Base-by-base conservation (phyloP, 1,140 invertebrate species). In the Drosophila equinoxialis region DNA sequence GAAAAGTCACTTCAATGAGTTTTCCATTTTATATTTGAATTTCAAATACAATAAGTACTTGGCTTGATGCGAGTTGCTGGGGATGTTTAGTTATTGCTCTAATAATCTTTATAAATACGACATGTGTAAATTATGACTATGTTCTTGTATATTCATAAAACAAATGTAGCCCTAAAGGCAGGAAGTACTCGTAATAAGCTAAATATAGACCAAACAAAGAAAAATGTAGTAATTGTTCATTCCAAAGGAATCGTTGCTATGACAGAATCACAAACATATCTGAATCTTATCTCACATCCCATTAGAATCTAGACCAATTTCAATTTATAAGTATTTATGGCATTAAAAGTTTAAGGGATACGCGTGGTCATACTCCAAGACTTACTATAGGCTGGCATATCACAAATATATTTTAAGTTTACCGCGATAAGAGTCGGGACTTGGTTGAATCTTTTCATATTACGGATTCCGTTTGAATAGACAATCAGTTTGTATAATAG, bases 391-490 rank as follows among this genome's bases (percentile, higher is more conserved):
- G 8, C 35, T 8, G 35, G 35, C 35, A 11, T 37, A 37, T 37
- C 35, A 37, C 10, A 62, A 17, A 45, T 42, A 30, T 37, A 42
- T 30, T 66, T 65, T 51, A 58, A 65, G 54, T 54, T 37, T 30
- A 41, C 30, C 60, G 51, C 48, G 68, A 69, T 64, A 57, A 35
- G 7, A 45, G n/a, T 39, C 26, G 17, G 17, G 14, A 17, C 14
- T 20, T 20, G 45, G 17, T 20, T n/a, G 37, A 39, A 33, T 39
- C 37, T 42, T 10, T 17, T 26, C 51, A 74, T 65, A 73, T 67
- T 51, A n/a, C 11, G 10, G 3, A 41, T 7, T 39, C 13, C 63
- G 60, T 57, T 17, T 74, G 71, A 59, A 59, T 37, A 59, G 57
- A 59, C 57, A 59, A 59, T 59, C 57, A 51, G 17, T 51, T 23